Base-by-base conservation (phyloP, 2,888 invertebrate genomes). In the Brachynemurus nebulosus region DNA sequence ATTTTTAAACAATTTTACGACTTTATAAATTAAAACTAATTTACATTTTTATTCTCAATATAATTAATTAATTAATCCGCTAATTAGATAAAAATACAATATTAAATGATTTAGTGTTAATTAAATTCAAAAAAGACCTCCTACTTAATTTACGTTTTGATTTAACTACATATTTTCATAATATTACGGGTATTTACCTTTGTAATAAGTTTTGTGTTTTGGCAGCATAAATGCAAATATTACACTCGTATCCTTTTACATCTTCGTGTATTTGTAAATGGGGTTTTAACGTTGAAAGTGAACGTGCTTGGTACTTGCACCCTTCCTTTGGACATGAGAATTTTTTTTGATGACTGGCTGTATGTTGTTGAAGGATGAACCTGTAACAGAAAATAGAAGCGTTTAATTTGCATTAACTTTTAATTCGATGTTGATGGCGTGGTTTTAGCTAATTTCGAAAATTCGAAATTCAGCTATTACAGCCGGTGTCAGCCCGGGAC, bases 281-380 rank as follows among this genome's bases (percentile, higher is more conserved):
- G 35, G 58, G 58, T 42, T 65, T 69, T 12, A 80, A 60, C 53
- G 76, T 72, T 14, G 68, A 66, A 45, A 63, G 62, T 37, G 68
- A 74, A 21, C 75, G 63, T 1, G 73, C 73, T 5, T 68, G 59
- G 55, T 72, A 76, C 7, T 70, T 63, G 52, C 80, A 80, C 20
- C 68, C 70, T 23, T 68, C 61, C 48, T 67, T 56, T 9, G 69
- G 62, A 53, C 80, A 80, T 50, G 63, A 64, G 59, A 65, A 72
- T 44, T 72, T 72, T 7, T 70, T 72, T 1, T 63, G 63, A 55
- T 79, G 78, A 18, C 66, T 67, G 40, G 67, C 59, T 64, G 70
- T 70, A 58, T 80, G 80, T 51, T 75, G 70, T 46, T 71, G 67
- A 6, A 79, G 63, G 40, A 70, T 67, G 49, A 69, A 68, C 51